A percentile compares a stretch with the other conserved stretches of the same genome.
Evolutionary conservation across 2,888 invertebrate genomes (phyloP).

Genomic region (Epirrita christyi): DNA sequence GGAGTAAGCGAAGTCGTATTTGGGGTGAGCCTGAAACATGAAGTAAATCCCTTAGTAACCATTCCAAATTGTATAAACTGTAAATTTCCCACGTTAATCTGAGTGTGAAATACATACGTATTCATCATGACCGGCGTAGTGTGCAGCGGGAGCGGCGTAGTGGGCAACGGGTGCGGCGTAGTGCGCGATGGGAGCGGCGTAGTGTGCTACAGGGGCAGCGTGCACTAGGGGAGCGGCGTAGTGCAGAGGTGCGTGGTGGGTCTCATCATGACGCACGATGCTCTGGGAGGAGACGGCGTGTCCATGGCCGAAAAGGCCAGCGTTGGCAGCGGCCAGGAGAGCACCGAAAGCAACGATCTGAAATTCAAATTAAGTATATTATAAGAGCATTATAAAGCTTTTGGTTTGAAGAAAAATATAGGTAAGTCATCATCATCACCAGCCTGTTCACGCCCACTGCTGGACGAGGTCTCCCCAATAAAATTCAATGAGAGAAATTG

Average conservation of each 20-base stretch:
- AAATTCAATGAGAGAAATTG: too few species aligned
- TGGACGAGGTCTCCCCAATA: too few species aligned
- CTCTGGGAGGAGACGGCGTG: conserved; percentile 68
- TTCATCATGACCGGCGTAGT: conserved; percentile 43
- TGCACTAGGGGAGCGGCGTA: conserved; percentile 41
- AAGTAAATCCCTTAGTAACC: not conserved
- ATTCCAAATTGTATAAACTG: not conserved
- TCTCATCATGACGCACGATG: conserved; percentile 66
- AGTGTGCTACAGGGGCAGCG: conserved; percentile 48
- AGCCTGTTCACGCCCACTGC: too few species aligned
- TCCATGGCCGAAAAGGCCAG: conserved; percentile 62
- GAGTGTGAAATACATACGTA: conserved; percentile 41
- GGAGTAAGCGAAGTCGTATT: conserved; percentile 80
- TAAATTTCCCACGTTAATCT: not conserved
- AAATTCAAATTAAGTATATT: conserved; percentile 24
- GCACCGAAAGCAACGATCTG: conserved; percentile 73
- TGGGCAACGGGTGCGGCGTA: conserved; percentile 44
- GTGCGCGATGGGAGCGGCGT: conserved; percentile 49
- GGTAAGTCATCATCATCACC: too few species aligned
- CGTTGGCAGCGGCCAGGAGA: conserved; percentile 71
- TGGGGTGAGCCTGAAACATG: conserved; percentile 61
- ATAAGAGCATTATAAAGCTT: too few species aligned
- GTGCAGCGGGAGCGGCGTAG: conserved; percentile 33
- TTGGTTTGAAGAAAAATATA: too few species aligned
- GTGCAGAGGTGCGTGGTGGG: conserved; percentile 41